These are phyloP conservation scores for Serrognathus titanus DNA, from an alignment of 2,888 invertebrate species.

Conservation along the genomic window DNA sequence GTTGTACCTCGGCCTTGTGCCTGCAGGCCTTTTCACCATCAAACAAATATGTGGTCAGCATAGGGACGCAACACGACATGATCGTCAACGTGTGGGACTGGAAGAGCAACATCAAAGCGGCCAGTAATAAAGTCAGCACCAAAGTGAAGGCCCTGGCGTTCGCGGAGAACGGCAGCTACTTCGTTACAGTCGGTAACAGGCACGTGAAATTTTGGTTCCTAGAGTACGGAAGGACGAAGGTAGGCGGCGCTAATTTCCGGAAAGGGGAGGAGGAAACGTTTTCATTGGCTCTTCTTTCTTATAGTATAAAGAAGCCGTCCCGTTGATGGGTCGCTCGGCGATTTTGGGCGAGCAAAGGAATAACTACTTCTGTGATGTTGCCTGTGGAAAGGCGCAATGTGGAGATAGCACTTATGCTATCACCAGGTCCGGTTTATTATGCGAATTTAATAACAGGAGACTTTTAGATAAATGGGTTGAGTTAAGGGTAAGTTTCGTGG, in stretches of 20 bases:
- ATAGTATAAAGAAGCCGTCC: constrained; percentile 89
- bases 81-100: constrained; percentile 99
- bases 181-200: constrained; percentile 96
- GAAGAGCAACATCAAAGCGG: constrained; percentile 88
- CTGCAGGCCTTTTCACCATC: constrained; percentile 90
- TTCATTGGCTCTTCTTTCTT: constrained; percentile 7
- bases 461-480: constrained; percentile 92
- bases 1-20: not conserved
- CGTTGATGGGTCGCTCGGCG: constrained; percentile 91
- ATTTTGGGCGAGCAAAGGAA: constrained; percentile 96
- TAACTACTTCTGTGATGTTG: constrained; percentile 97
- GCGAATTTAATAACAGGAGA: constrained; percentile 92
- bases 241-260: constrained; percentile 38
- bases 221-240: constrained; percentile 83
- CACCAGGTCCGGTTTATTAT: constrained; percentile 87
- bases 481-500: constrained; percentile 56
- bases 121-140: constrained; percentile 93
- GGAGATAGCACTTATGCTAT: constrained; percentile 91
- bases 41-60: constrained; percentile 91
- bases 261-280: not conserved
- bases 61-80: constrained; percentile 98
- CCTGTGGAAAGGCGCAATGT: constrained; percentile 80
- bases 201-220: constrained; percentile 99
- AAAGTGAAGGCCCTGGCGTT: constrained; percentile 93
- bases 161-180: constrained; percentile 91